Evolutionary conservation across 2,113 vertebrate species (phyloP).

Genomic region (Odontesthes bonariensis): DNA sequence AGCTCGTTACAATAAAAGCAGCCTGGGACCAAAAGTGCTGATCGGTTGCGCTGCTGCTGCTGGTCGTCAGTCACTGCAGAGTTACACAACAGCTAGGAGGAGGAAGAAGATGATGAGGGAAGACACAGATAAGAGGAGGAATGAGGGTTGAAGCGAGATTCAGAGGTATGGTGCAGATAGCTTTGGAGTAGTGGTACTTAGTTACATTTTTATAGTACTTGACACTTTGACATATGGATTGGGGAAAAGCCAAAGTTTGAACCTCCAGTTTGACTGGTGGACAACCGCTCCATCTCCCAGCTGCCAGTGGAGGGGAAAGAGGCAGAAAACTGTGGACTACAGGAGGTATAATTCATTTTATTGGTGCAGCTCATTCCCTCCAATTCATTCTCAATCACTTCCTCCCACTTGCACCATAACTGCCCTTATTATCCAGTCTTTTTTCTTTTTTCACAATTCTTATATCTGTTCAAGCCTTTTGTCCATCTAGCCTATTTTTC

Average conservation of each 20-base stretch:
- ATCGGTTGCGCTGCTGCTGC: slow-evolving; percentile 58
- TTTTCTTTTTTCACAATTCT: slow-evolving; percentile 37
- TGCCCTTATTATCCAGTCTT: neutral
- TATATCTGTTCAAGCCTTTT: slow-evolving; percentile 27
- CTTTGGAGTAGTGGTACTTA: no score
- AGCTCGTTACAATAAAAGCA: slow-evolving; percentile 61
- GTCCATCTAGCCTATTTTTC: neutral
- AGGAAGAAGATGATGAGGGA: slow-evolving; percentile 24
- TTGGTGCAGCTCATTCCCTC: slow-evolving; percentile 30
- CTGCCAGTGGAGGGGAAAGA: neutral
- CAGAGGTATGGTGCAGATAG: neutral
- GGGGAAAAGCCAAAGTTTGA: no score
- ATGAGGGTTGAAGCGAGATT: neutral
- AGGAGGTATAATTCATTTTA: slow-evolving; percentile 35
- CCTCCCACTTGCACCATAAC: slow-evolving; percentile 23
- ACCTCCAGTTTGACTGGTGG: no score
- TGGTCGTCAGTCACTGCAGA: slow-evolving; percentile 66
- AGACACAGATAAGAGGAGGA: neutral
- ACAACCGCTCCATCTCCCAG: neutral
- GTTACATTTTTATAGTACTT: no score
- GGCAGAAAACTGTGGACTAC: slow-evolving; percentile 21
- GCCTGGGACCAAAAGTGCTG: slow-evolving; percentile 75
- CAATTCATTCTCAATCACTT: slow-evolving; percentile 11
- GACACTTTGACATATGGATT: no score
- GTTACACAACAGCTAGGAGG: slow-evolving; percentile 54